Conservation (phyloP, 2,888 invertebrate genomes). For the Stenolophus ochropezus region DNA sequence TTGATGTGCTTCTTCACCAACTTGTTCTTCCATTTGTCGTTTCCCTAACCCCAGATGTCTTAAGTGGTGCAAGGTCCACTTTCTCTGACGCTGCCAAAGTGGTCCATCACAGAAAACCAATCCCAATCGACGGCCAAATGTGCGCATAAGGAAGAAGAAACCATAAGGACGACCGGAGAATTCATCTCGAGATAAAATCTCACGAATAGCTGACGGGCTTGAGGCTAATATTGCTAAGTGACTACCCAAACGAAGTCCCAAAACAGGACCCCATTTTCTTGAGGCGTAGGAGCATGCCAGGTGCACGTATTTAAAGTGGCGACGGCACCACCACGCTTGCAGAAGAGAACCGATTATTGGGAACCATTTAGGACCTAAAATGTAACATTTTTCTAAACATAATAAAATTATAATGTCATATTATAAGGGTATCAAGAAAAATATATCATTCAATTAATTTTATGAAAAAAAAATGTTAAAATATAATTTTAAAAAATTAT, state of each 20-base stretch:
- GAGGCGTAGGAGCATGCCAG: constrained; percentile 74
- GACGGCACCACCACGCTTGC: constrained; percentile 69
- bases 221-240: constrained; percentile 79
- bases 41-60: constrained; percentile 80
- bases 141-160: constrained; percentile 80
- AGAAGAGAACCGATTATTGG: constrained; percentile 76
- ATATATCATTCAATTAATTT: no score
- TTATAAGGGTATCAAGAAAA: no score
- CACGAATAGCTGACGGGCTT: constrained; percentile 78
- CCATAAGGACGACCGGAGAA: constrained; percentile 84
- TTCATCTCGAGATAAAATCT: constrained; percentile 78
- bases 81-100: constrained; percentile 80
- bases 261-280: constrained; percentile 78
- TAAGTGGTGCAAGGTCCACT: constrained; percentile 80
- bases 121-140: constrained; percentile 82
- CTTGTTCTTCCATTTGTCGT: constrained; percentile 77
- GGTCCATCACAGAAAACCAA: constrained; percentile 82
- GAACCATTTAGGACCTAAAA: constrained; percentile 76
- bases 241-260: constrained; percentile 80
- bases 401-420: no score
- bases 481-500: no score
- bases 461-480: no score
- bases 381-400: constrained; percentile 53
- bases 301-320: constrained; percentile 75
- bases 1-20: constrained; percentile 75